Conservation (phyloP, 2,888 invertebrate genomes). For the Thumatha senex region DNA sequence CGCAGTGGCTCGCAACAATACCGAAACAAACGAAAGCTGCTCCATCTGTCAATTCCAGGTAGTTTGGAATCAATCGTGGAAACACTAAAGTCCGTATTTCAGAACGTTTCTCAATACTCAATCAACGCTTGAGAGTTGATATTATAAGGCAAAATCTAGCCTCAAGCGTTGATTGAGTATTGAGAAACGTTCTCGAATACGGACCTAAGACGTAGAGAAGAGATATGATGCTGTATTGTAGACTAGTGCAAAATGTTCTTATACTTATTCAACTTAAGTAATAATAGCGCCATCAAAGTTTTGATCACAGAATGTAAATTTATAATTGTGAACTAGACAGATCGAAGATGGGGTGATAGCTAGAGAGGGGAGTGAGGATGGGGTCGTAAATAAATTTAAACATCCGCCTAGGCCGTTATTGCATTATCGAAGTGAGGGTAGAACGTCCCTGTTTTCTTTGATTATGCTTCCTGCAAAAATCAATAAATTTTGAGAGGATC, state of each 20-base stretch:
- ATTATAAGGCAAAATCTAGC: too few species aligned
- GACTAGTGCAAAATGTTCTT: too few species aligned
- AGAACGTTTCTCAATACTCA: too few species aligned
- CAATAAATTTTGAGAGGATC: constrained; percentile 33
- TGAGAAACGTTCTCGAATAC: too few species aligned
- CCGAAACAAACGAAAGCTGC: too few species aligned
- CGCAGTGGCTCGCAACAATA: too few species aligned
- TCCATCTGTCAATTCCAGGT: too few species aligned
- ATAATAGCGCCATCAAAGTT: constrained; percentile 8
- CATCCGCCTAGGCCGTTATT: constrained; percentile 57
- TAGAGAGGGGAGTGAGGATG: constrained; percentile 23
- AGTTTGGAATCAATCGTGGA: too few species aligned
- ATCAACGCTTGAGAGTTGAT: too few species aligned
- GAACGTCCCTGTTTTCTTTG: constrained; percentile 33
- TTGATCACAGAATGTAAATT: constrained; percentile 38
- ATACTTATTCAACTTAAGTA: neutral
- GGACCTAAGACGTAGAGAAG: too few species aligned
- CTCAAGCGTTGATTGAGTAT: too few species aligned
- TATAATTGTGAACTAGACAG: constrained; percentile 41
- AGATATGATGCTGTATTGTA: neutral
- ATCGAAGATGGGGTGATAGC: constrained; percentile 33
- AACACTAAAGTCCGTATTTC: too few species aligned
- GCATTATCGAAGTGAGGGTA: constrained; percentile 51
- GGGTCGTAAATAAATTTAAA: constrained; percentile 63
- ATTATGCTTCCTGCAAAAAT: constrained; percentile 27